phyloP scores from a whole-genome alignment of 1,140 invertebrate genomes.

The Tetramorium alpestre region DNA sequence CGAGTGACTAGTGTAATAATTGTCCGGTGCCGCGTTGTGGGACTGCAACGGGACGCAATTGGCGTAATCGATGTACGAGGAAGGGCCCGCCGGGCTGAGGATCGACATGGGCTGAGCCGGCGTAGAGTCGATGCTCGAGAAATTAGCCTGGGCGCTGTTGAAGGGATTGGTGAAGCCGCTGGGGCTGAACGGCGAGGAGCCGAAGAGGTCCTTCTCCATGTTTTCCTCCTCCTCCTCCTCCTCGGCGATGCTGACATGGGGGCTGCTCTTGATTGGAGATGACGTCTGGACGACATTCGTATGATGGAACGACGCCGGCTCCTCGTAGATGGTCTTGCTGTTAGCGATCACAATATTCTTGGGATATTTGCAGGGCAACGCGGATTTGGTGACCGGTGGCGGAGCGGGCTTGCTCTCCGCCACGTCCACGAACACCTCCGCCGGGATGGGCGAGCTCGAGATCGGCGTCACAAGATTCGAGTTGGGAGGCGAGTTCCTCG shows the following conservation, averaged over 20 bases:
- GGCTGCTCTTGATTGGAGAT: neutral
- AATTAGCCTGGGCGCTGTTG: slow-evolving; percentile 65
- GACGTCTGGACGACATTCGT: neutral
- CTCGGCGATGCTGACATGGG: neutral
- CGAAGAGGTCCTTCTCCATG: slow-evolving; percentile 85
- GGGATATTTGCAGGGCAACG: slow-evolving; percentile 35
- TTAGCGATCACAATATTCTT: neutral
- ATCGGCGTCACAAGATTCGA: slow-evolving; percentile 66
- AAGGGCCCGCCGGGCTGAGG: slow-evolving; percentile 23
- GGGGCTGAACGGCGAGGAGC: slow-evolving; percentile 86
- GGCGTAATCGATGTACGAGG: slow-evolving; percentile 24
- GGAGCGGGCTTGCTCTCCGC: neutral
- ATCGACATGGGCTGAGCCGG: slow-evolving; percentile 17
- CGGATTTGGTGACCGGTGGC: neutral
- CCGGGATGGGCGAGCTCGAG: neutral
- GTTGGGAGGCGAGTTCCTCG: slow-evolving; percentile 70
- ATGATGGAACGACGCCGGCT: neutral
- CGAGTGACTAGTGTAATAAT: slow-evolving; percentile 17
- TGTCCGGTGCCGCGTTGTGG: neutral
- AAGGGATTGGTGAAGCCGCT: slow-evolving; percentile 81
- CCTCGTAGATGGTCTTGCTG: neutral
- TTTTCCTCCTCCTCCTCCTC: slow-evolving; percentile 41
- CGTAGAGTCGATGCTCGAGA: neutral
- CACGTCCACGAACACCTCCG: neutral
- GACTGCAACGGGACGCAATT: slow-evolving; percentile 3